These are phyloP conservation scores for Chamaedrilus cognettii DNA, from an alignment of 2,888 invertebrate genomes.

Conservation along the genomic window DNA sequence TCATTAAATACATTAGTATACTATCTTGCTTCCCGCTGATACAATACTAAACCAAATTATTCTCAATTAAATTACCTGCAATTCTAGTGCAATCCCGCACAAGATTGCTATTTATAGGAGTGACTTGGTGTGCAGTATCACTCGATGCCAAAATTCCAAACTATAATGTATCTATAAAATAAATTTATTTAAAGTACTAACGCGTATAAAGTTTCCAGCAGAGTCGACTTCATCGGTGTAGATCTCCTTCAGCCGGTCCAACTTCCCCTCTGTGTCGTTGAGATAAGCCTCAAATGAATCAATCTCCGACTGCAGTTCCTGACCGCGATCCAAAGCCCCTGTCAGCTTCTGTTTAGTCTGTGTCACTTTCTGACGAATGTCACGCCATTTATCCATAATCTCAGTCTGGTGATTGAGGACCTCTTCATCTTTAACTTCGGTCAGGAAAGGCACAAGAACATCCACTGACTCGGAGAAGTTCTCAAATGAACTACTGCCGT, in stretches of 20 bases:
- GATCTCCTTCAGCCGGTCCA: constrained; percentile 77
- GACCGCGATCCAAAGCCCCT: constrained; percentile 44
- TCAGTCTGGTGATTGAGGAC: background rate
- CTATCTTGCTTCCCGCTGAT: too few relatives aligned
- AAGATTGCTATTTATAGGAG: too few relatives aligned
- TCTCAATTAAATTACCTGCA: too few relatives aligned
- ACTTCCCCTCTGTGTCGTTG: constrained; percentile 60
- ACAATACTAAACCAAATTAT: too few relatives aligned
- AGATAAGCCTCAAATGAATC: constrained; percentile 77
- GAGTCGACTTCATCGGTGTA: constrained; percentile 81
- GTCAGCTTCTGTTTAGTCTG: background rate
- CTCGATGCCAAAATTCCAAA: too few relatives aligned
- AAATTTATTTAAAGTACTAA: too few relatives aligned
- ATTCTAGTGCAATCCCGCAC: too few relatives aligned
- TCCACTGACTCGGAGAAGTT: background rate
- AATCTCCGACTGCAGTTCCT: constrained; percentile 74
- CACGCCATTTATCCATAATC: too few relatives aligned
- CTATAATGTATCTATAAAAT: too few relatives aligned
- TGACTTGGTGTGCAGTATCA: too few relatives aligned
- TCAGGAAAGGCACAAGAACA: constrained; percentile 28
- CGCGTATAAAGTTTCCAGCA: constrained; percentile 65
- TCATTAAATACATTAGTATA: too few relatives aligned
- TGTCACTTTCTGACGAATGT: background rate
- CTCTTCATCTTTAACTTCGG: background rate
- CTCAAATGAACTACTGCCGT: background rate